Conservation (phyloP, 2,888 invertebrate species). For the Xestia rhomboidea region DNA sequence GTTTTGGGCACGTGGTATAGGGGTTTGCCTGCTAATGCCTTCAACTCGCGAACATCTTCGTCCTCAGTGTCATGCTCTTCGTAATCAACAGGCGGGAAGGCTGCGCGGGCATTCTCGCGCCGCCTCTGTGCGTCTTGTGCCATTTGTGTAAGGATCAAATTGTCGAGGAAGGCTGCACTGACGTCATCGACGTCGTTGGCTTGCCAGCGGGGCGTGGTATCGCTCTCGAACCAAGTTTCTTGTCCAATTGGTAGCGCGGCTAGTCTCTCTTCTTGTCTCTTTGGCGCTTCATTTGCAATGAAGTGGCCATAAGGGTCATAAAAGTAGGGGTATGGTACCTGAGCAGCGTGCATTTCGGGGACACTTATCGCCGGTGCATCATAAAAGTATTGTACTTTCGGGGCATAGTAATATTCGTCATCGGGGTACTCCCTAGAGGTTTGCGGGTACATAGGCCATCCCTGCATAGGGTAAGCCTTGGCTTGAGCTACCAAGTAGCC, state of each 20-base stretch:
- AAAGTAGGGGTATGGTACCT: slow-evolving; percentile 86
- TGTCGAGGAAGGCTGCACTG: slow-evolving; percentile 92
- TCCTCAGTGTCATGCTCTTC: slow-evolving; percentile 90
- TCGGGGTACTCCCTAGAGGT: slow-evolving; percentile 88
- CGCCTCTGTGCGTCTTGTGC: slow-evolving; percentile 90
- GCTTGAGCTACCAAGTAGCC: slow-evolving; percentile 88
- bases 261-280: slow-evolving; percentile 91
- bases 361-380: slow-evolving; percentile 82
- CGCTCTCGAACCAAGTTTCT: slow-evolving; percentile 92
- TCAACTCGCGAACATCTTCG: slow-evolving; percentile 92
- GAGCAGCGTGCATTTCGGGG: slow-evolving; percentile 84
- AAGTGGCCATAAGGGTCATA: slow-evolving; percentile 89
- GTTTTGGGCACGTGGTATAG: slow-evolving; percentile 88
- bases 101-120: slow-evolving; percentile 86
- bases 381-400: slow-evolving; percentile 88
- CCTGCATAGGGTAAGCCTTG: slow-evolving; percentile 85
- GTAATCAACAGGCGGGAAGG: slow-evolving; percentile 84
- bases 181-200: slow-evolving; percentile 87
- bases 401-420: slow-evolving; percentile 90
- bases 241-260: slow-evolving; percentile 92
- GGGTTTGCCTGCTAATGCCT: slow-evolving; percentile 91
- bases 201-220: slow-evolving; percentile 85
- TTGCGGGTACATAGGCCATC: slow-evolving; percentile 89
- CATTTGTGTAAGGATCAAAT: slow-evolving; percentile 92
- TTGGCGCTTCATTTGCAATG: slow-evolving; percentile 90